Percentiles rank a stretch among this genome's conserved stretches.
Evolutionary conservation across 2,113 vertebrate species (phyloP).

Genomic region (Campylomormyrus tamandua): DNA sequence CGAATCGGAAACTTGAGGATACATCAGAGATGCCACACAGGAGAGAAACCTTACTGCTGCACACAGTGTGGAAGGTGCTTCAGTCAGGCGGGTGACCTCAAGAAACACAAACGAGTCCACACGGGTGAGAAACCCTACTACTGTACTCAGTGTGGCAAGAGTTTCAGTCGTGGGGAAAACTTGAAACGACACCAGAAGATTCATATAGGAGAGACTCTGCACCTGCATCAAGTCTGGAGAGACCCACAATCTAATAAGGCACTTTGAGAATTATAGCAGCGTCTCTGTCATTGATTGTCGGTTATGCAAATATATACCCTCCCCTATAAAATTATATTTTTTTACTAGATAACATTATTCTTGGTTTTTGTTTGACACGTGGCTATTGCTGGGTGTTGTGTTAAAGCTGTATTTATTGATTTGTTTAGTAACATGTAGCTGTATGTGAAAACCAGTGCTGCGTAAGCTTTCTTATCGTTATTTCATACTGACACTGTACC

Average conservation of each 20-base stretch:
- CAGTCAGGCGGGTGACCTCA: slow-evolving; percentile 53
- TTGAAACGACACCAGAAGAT: slow-evolving; percentile 62
- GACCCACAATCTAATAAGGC: slow-evolving; percentile 57
- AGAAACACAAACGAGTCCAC: slow-evolving; percentile 60
- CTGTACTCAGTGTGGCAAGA: slow-evolving; percentile 55
- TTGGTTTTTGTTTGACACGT: slow-evolving; percentile 1
- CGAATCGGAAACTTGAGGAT: slow-evolving; percentile 24
- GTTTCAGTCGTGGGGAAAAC: slow-evolving; percentile 61
- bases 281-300: background rate
- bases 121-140: slow-evolving; percentile 61
- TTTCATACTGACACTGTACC: background rate
- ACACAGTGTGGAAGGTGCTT: slow-evolving; percentile 57
- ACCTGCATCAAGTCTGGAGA: slow-evolving; percentile 57
- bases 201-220: slow-evolving; percentile 60
- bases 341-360: background rate
- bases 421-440: background rate
- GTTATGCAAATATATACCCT: background rate
- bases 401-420: background rate
- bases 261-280: slow-evolving; percentile 37
- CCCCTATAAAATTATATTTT: slow-evolving; percentile 3
- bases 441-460: background rate
- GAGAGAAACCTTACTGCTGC: slow-evolving; percentile 46
- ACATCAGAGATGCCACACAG: slow-evolving; percentile 19
- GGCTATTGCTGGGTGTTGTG: background rate
- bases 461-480: background rate